Conservation (phyloP, 1,140 invertebrate species). For the Lepidotrigona ventralis region DNA sequence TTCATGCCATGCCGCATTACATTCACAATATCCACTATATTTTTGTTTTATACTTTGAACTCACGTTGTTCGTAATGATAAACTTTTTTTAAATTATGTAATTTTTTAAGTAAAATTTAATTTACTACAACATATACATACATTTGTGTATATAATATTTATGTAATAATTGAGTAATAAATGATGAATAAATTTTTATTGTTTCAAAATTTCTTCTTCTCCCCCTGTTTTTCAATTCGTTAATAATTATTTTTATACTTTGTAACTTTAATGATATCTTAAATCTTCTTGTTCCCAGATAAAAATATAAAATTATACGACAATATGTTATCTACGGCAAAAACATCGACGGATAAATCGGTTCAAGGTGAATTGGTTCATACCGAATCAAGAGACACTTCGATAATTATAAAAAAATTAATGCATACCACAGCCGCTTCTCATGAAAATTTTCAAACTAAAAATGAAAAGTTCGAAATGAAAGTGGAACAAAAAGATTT, state of each 20-base stretch:
- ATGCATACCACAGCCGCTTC: neutral
- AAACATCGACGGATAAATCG: neutral
- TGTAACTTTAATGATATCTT: neutral
- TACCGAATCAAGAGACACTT: neutral
- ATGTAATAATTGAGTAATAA: too few relatives aligned
- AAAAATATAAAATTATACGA: neutral
- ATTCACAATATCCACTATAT: neutral
- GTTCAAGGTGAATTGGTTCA: neutral
- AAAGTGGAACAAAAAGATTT: neutral
- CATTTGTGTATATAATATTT: too few relatives aligned
- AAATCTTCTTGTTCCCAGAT: neutral
- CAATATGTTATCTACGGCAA: neutral
- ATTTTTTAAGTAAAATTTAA: too few relatives aligned
- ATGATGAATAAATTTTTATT: neutral
- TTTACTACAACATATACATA: too few relatives aligned
- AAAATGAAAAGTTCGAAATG: neutral
- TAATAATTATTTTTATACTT: neutral
- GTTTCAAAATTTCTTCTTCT: neutral
- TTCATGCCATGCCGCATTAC: neutral
- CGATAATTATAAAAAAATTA: neutral
- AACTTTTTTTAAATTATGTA: neutral
- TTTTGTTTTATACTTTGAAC: neutral
- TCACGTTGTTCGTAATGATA: neutral
- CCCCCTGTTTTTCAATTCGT: neutral
- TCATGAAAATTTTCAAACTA: neutral